Evolutionary conservation across 2,888 invertebrate species (phyloP), one percentile per base, ranked within the genome.

Genomic region (Chymomyza amoena): DNA sequence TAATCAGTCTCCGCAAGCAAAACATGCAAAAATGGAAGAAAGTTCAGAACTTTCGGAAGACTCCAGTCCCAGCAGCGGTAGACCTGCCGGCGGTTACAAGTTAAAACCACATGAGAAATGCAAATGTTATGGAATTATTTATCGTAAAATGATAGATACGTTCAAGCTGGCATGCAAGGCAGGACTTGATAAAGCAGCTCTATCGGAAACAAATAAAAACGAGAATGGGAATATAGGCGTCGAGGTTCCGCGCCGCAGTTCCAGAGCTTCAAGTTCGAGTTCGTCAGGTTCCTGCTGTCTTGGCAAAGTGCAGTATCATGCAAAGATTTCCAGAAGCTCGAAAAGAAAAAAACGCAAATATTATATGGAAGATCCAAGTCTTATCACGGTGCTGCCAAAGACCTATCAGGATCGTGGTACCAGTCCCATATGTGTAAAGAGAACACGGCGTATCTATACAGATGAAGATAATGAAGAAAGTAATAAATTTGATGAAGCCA

Each of bases 371-470:
- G 32, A 32, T 4, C 13, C 2, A 45, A 45, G 4, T 1, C 0
- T 13, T 45, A 4, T 6, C 13, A 54, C 18, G 20, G 16, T n/a
- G 1, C 10, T 18, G 16, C 10, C 54, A 7, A 57, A 16, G 16
- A 72, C 54, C 10, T 83, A 64, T 68, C 64, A 72, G 52, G 82
- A 83, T 77, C 80, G 87, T 15, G 83, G 63, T 18, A 75, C 69
- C 59, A 86, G 87, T 61, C 87, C 87, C 36, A 86, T 86, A 52
- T 67, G 70, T 32, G 45, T 81, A 15, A 60, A 59, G 25, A 66
- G 15, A 2, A 18, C n/a, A 2, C 25, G n/a, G 13, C 36, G 15
- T 25, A 13, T 6, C 3, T 13, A 7, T 45, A 45, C 39, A 13
- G 13, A 13, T 45, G 13, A 45, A 10, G 6, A 13, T 13, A 2